These are phyloP conservation scores for Sycobia sp. DNA, from an alignment of 1,140 invertebrate genomes.

Conservation along the genomic window DNA sequence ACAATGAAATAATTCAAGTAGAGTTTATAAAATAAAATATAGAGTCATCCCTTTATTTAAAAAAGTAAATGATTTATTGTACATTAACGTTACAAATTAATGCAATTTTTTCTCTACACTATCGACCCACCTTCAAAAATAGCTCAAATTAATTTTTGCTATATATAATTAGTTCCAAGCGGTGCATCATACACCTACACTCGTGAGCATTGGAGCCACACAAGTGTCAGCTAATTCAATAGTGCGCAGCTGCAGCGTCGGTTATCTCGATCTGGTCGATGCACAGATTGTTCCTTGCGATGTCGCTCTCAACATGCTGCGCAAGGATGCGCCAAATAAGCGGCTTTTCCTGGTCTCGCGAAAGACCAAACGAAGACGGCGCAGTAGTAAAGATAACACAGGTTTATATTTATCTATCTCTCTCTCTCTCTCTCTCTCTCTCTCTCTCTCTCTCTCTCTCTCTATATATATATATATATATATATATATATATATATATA, in stretches of 20 bases:
- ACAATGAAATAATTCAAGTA: too few relatives aligned
- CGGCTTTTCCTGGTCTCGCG: conserved; percentile 74
- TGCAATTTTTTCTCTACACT: background rate
- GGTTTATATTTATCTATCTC: too few relatives aligned
- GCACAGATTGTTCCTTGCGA: conserved; percentile 73
- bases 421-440: too few relatives aligned
- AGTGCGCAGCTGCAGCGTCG: conserved; percentile 82
- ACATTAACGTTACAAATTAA: too few relatives aligned
- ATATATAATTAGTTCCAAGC: conserved; percentile 39
- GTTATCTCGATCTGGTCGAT: conserved; percentile 81
- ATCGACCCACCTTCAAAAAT: too few relatives aligned
- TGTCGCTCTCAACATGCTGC: conserved; percentile 70
- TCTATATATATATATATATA: too few relatives aligned
- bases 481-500: too few relatives aligned
- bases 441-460: too few relatives aligned
- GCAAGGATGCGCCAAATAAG: conserved; percentile 75
- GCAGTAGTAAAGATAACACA: conserved; percentile 14
- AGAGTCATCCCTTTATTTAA: too few relatives aligned
- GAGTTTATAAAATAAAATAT: too few relatives aligned
- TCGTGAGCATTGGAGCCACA: conserved; percentile 70
- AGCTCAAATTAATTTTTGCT: too few relatives aligned
- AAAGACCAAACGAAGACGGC: conserved; percentile 64
- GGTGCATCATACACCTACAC: conserved; percentile 67
- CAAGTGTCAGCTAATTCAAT: conserved; percentile 70
- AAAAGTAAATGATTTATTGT: too few relatives aligned